Evolutionary conservation across 2,797 vertebrate genomes (phyloP), one percentile per base, ranked within the genome.

Genomic region (Falco biarmicus): DNA sequence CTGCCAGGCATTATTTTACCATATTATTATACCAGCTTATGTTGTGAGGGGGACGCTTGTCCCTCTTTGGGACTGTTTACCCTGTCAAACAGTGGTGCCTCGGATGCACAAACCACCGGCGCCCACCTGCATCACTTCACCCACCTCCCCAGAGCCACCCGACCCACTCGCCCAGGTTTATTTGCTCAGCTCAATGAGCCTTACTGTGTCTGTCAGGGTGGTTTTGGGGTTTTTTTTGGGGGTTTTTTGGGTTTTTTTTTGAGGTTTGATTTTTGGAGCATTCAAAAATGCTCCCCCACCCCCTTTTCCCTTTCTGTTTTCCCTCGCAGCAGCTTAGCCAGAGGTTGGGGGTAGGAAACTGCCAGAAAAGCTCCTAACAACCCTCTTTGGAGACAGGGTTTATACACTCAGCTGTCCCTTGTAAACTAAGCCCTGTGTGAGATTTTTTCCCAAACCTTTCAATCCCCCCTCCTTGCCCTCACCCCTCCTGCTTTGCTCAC

Each of bases 351-450:
- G 57, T 59, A 93, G 89, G 93, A 84, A 32, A 13, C 77, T 98
- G 98, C 97, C 98, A 98, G 97, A 90, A 98, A 96, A 79, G 87
- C 97, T 97, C 87, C 95, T 96, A 97, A 98, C 96, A 96, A 89
- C 96, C 89, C 96, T 97, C 97, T 97, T 95, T 92, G 91, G 98
- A 97, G 97, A 97, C 94, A 56, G 81, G 95, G 90, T 97, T 98
- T 98, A 98, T 94, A 92, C 89, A 31, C 97, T 98, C 98, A 98
- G 98, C 98, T 98, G 98, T 98, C 98, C 98, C 98, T 98, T 98
- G 98, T 98, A 98, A 98, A 98, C 97, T 88, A 98, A 98, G 96
- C 98, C 97, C 97, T 98, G 97, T 94, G 97, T 97, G 98, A 98
- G 97, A 96, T 90, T 98, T 98, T 95, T 39, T 93, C 96, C 96